Base-by-base conservation (phyloP, 92 coral and sea anemone genomes). In the Siderastrea siderea region DNA sequence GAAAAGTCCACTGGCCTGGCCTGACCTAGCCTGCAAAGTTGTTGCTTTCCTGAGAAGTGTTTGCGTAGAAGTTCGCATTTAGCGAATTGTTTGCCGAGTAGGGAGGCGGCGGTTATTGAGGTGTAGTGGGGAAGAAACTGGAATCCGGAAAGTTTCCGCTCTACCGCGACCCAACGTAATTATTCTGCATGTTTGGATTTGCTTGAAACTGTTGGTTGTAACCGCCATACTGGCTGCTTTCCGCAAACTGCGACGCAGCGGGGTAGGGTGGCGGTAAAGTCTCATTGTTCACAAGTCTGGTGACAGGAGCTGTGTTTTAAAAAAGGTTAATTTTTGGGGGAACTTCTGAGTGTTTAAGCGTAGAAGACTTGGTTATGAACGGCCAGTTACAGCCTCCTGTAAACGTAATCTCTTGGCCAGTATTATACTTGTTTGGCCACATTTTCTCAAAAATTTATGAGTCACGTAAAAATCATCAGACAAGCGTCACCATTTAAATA, bases 51-150 rank as follows among this genome's bases (percentile, higher is more conserved):
- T 38, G 65, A 7, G 74, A 17, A 61, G n/a, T 48, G 73, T 63
- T 74, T 63, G 73, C 14, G 87, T 62, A 74, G 49, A 74, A 64
- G 74, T 84, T 74, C 16, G 87, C 80, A 74, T 61, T 62, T 1
- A 72, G 51, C 10, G 87, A 63, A 38, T 62, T 85, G 17, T 55
- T 69, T 46, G 89, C 81, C 61, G 89, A 7, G 75, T 85, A 85
- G 2, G 76, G 83, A 43, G 89, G 89, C 12, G 82, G 89, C 6
- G 89, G 89, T 45, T 77, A 84, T 51, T 57, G 89, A 38, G 80
- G 80, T 8, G 80, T 15, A 15, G 74, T n/a, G 7, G 87, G 74
- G 48, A 76, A 65, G 68, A 45, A 85, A 46, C 59, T 57, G 15
- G 80, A 13, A 61, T 72, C 77, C 50, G 70, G 54, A 64, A 83